These are phyloP conservation scores for Psittacula cyanocephala DNA, from an alignment of 2,113 vertebrate species.

Conservation along the genomic window DNA sequence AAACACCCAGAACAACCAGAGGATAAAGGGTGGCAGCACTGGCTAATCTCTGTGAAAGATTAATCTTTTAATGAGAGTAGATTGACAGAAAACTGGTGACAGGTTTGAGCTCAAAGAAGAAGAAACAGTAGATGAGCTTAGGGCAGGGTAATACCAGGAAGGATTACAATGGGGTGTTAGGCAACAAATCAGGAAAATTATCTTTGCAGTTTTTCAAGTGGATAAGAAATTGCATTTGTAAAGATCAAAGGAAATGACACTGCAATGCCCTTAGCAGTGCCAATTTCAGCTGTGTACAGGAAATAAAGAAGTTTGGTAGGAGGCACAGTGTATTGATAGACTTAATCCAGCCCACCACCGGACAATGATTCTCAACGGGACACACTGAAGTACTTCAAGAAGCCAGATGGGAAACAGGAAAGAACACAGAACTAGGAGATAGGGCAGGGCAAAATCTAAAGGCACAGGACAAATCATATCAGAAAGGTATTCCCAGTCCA, in stretches of 20 bases:
- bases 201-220: background rate
- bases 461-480: background rate
- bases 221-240: background rate
- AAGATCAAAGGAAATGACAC: background rate
- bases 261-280: background rate
- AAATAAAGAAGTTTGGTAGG: background rate
- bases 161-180: background rate
- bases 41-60: background rate
- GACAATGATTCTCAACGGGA: background rate
- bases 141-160: background rate
- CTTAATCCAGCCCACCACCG: background rate
- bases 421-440: background rate
- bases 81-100: background rate
- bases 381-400: background rate
- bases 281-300: background rate
- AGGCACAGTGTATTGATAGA: background rate
- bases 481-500: background rate
- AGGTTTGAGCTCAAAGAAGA: background rate
- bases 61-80: background rate
- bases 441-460: background rate
- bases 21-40: background rate
- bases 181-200: background rate
- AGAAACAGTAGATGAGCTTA: background rate
- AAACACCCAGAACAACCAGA: background rate
- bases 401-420: background rate